Percentiles rank a stretch among this genome's conserved stretches.
These are phyloP conservation scores for Heteropelma amictum DNA, from an alignment of 2,888 invertebrate species.

Conservation along the genomic window DNA sequence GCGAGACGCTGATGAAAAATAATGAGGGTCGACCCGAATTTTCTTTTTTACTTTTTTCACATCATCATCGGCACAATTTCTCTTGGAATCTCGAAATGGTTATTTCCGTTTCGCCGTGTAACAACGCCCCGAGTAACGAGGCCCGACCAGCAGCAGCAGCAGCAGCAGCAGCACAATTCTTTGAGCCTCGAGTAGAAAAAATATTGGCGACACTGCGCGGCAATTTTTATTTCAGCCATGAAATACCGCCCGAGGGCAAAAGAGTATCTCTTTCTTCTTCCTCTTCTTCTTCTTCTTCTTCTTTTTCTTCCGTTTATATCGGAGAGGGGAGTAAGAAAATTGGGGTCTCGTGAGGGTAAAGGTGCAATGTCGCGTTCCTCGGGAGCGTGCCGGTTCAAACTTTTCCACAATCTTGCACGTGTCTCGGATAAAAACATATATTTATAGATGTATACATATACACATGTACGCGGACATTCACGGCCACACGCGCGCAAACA, in stretches of 20 bases:
- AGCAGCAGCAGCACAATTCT: too few species aligned
- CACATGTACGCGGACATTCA: slow-evolving; percentile 7
- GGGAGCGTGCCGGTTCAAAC: slow-evolving; percentile 48
- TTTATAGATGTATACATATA: not conserved
- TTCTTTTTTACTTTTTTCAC: not conserved
- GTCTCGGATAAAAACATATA: too few species aligned
- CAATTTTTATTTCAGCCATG: slow-evolving; percentile 28
- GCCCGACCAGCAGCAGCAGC: too few species aligned
- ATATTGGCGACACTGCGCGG: slow-evolving; percentile 16
- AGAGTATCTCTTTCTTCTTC: not conserved
- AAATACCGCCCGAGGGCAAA: slow-evolving; percentile 22
- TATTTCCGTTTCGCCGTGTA: slow-evolving; percentile 19
- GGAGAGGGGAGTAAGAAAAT: slow-evolving; percentile 36
- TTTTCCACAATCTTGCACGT: slow-evolving; percentile 19
- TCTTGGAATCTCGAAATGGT: slow-evolving; percentile 13
- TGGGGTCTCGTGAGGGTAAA: slow-evolving; percentile 40
- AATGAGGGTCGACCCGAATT: slow-evolving; percentile 27
- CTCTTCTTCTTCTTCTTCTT: slow-evolving; percentile 4
- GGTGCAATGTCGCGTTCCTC: slow-evolving; percentile 37
- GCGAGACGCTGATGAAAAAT: slow-evolving; percentile 29
- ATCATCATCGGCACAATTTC: not conserved
- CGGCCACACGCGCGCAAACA: not conserved
- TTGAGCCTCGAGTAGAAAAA: slow-evolving; percentile 12
- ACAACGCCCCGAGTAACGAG: slow-evolving; percentile 23
- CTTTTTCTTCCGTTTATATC: not conserved